Percentiles rank a stretch among this genome's conserved stretches.
Conservation (phyloP, 2,797 vertebrate genomes). For the Odontamblyopus rebecca region DNA sequence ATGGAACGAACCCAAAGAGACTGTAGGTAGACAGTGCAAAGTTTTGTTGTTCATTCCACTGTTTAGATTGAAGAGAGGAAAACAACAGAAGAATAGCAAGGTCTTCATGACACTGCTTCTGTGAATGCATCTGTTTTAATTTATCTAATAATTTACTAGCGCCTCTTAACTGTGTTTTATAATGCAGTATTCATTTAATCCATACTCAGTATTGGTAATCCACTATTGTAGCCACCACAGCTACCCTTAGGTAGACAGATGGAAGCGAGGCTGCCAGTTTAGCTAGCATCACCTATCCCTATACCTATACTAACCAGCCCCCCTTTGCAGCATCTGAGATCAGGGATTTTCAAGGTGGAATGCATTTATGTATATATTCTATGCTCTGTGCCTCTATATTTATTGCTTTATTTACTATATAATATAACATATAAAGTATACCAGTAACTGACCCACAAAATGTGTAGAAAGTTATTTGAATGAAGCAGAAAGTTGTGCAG, state of each 20-base stretch:
- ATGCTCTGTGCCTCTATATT: too few relatives aligned
- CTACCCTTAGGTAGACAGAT: not conserved
- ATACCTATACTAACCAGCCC: too few relatives aligned
- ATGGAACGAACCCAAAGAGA: slow-evolving; percentile 19
- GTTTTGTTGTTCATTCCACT: not conserved
- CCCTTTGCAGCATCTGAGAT: too few relatives aligned
- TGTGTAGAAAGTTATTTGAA: not conserved
- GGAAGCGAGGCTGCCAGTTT: not conserved
- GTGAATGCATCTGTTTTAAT: not conserved
- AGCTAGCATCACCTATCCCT: too few relatives aligned
- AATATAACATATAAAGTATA: too few relatives aligned
- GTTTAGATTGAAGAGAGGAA: not conserved
- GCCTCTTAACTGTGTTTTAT: not conserved
- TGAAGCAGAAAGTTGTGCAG: not conserved
- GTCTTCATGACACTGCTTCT: not conserved
- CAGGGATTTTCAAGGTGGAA: too few relatives aligned
- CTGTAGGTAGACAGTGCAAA: not conserved
- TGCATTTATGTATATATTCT: too few relatives aligned
- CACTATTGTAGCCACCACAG: not conserved
- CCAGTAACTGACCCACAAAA: not conserved
- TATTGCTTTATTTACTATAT: too few relatives aligned
- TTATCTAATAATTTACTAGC: not conserved
- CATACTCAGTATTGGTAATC: not conserved
- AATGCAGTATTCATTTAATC: too few relatives aligned
- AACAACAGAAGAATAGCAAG: not conserved